phyloP scores from a whole-genome alignment of 2,113 vertebrate genomes.

The Misgurnus mizolepis region DNA sequence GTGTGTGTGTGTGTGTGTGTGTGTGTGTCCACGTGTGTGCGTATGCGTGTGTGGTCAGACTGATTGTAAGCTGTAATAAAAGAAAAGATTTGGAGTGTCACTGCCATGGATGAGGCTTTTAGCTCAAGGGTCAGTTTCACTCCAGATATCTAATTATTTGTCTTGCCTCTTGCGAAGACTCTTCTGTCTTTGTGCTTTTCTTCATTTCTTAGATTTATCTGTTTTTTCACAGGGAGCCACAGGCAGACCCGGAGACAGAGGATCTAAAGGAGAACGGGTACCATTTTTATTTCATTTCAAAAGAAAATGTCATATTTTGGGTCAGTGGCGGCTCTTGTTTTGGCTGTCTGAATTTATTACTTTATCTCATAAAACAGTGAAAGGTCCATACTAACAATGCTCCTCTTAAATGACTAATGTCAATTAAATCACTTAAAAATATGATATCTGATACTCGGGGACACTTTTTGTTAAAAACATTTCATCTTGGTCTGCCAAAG shows the following conservation, averaged over 20 bases:
- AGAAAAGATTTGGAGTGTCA: slow-evolving; percentile 1
- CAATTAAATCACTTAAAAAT: not conserved
- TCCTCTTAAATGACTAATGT: not conserved
- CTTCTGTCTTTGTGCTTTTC: not conserved
- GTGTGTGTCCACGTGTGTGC: not conserved
- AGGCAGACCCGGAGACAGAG: slow-evolving; percentile 89
- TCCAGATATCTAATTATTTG: slow-evolving; percentile 42
- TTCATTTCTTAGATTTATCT: slow-evolving; percentile 27
- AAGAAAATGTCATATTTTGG: not conserved
- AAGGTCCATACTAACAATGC: not conserved
- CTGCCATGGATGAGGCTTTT: slow-evolving; percentile 7
- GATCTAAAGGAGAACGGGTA: slow-evolving; percentile 97
- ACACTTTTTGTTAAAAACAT: no score
- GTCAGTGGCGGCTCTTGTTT: no score
- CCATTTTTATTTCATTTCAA: slow-evolving; percentile 50
- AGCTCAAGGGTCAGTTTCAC: slow-evolving; percentile 41
- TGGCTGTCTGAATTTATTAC: no score
- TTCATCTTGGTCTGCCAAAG: no score
- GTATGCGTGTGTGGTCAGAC: not conserved
- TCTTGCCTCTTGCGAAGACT: not conserved
- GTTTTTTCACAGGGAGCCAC: slow-evolving; percentile 78
- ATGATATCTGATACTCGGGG: no score
- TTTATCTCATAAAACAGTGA: no score
- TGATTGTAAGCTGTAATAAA: not conserved
- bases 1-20: not conserved